These are phyloP conservation scores for Orycteropus afer DNA, from an alignment of 2,113 vertebrate genomes.

Conservation along the genomic window DNA sequence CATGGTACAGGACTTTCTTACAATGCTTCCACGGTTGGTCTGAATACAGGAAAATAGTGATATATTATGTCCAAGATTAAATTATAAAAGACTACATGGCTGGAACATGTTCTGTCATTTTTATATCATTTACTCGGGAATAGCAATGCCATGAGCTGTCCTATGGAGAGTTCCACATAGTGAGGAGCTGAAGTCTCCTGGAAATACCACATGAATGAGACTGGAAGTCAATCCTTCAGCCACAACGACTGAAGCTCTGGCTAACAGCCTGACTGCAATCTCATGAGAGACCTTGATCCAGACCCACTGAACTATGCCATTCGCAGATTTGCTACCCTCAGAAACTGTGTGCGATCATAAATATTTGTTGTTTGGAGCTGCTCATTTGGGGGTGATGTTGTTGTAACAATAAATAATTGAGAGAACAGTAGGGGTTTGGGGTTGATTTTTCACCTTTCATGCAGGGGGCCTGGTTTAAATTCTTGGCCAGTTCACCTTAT, in stretches of 20 bases:
- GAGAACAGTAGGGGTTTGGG: not conserved
- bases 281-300: not conserved
- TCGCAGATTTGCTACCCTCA: not conserved
- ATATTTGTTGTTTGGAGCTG: not conserved
- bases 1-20: not conserved
- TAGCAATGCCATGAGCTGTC: not conserved
- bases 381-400: not conserved
- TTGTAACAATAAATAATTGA: not conserved
- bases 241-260: not conserved
- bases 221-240: not conserved
- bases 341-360: not conserved
- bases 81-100: not conserved
- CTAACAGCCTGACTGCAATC: not conserved
- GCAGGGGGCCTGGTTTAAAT: not conserved
- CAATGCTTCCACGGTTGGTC: not conserved
- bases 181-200: not conserved
- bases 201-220: not conserved
- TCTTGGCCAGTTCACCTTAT: not conserved
- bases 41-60: not conserved
- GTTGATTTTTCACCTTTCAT: not conserved
- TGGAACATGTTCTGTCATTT: not conserved
- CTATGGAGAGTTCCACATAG: not conserved
- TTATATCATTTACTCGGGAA: not conserved
- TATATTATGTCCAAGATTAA: not conserved
- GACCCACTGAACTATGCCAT: not conserved